These are phyloP conservation scores for Cervus canadensis DNA, from an alignment of 2,113 vertebrate genomes.

Conservation along the genomic window DNA sequence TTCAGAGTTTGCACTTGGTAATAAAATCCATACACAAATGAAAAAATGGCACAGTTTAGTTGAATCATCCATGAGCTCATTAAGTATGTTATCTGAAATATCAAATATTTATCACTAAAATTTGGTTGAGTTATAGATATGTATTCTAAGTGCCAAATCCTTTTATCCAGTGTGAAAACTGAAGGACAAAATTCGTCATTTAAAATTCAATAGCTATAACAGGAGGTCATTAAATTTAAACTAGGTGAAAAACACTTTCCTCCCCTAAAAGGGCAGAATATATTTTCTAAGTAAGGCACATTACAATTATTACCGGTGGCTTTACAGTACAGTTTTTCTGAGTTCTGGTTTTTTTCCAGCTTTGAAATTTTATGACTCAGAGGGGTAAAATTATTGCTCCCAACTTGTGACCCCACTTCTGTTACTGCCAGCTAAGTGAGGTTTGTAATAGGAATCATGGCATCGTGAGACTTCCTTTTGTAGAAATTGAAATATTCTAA, in stretches of 20 bases:
- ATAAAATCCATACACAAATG: slow-evolving; percentile 40
- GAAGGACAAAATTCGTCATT: slow-evolving; percentile 31
- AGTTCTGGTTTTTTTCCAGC: neutral
- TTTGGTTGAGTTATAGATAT: slow-evolving; percentile 39
- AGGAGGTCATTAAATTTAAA: slow-evolving; percentile 38
- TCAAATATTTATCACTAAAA: slow-evolving; percentile 53
- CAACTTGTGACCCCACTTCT: neutral
- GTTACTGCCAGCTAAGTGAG: neutral
- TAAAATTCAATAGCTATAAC: slow-evolving; percentile 30
- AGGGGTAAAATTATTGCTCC: neutral
- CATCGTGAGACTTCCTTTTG: neutral
- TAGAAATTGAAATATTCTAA: slow-evolving; percentile 57
- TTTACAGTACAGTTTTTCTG: neutral
- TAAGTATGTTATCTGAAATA: slow-evolving; percentile 47
- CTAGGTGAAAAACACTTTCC: neutral
- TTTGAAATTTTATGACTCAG: slow-evolving; percentile 6
- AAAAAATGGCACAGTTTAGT: neutral
- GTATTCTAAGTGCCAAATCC: neutral
- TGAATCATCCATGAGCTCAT: slow-evolving; percentile 20
- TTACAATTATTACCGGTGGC: neutral
- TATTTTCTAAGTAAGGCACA: neutral
- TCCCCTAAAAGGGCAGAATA: neutral
- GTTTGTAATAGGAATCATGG: neutral
- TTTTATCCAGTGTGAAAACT: slow-evolving; percentile 16
- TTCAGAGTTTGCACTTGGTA: neutral